Conservation (phyloP, 2,888 invertebrate species). For the Apantesis nais region DNA sequence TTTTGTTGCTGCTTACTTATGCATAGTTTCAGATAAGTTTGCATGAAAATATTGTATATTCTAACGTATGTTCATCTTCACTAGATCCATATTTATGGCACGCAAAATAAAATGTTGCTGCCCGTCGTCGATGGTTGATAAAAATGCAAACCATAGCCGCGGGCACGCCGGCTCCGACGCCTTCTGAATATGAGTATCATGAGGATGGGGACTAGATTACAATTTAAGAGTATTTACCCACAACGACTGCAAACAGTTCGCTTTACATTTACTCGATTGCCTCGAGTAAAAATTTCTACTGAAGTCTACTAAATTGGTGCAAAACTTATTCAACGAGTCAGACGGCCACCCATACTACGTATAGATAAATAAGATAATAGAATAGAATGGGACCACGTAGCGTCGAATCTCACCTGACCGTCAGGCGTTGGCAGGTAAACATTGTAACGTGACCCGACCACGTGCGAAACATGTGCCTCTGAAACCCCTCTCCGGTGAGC, state of each 20-base stretch:
- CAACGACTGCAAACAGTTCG: slow-evolving; percentile 56
- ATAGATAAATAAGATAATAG: slow-evolving; percentile 55
- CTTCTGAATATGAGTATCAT: slow-evolving; percentile 72
- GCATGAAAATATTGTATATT: slow-evolving; percentile 75
- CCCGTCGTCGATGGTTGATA: slow-evolving; percentile 79
- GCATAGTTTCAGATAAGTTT: slow-evolving; percentile 83
- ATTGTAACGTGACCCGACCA: slow-evolving; percentile 82
- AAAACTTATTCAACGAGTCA: slow-evolving; percentile 49
- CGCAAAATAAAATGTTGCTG: slow-evolving; percentile 82
- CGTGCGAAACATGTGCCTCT: slow-evolving; percentile 76
- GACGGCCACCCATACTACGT: slow-evolving; percentile 44
- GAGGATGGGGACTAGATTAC: slow-evolving; percentile 63
- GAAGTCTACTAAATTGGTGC: slow-evolving; percentile 45
- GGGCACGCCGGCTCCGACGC: slow-evolving; percentile 67
- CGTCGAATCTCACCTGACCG: slow-evolving; percentile 77
- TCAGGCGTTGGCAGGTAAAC: slow-evolving; percentile 80
- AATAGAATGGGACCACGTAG: slow-evolving; percentile 39
- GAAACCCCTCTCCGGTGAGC: slow-evolving; percentile 18
- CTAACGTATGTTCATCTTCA: slow-evolving; percentile 71
- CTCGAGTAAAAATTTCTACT: slow-evolving; percentile 34
- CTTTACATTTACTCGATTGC: slow-evolving; percentile 44
- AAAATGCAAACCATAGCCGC: slow-evolving; percentile 83
- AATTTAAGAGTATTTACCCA: slow-evolving; percentile 59
- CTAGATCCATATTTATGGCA: slow-evolving; percentile 82
- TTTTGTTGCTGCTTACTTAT: slow-evolving; percentile 76